phyloP scores from a whole-genome alignment of 2,797 vertebrate genomes.

The Anguilla marmorata region DNA sequence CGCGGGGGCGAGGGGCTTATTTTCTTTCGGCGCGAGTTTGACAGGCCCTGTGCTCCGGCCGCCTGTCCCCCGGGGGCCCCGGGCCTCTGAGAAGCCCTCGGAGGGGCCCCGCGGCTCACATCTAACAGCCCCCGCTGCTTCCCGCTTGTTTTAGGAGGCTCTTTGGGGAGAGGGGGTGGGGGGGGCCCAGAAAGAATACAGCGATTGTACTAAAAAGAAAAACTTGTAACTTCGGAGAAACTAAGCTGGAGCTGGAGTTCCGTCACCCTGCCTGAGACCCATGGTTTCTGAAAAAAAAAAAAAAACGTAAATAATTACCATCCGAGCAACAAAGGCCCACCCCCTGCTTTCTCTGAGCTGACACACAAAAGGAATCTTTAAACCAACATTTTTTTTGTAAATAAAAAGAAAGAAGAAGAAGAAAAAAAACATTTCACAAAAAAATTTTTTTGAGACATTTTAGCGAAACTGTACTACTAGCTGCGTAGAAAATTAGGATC shows the following conservation, averaged over 20 bases:
- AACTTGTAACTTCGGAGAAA: neutral
- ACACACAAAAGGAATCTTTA: neutral
- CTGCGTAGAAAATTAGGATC: neutral
- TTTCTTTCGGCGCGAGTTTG: neutral
- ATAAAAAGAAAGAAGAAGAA: neutral
- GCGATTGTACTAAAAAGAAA: neutral
- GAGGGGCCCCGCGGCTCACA: constrained; percentile 9
- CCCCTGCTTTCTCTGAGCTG: neutral
- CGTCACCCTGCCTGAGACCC: neutral
- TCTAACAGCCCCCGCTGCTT: constrained; percentile 37
- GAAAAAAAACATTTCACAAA: neutral
- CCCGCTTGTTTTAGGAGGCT: neutral
- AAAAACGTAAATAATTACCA: neutral
- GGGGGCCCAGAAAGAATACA: neutral
- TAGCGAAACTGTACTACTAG: neutral
- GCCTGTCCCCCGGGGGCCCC: no score
- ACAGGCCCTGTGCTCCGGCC: neutral
- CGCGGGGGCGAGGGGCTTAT: neutral
- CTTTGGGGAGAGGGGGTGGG: neutral
- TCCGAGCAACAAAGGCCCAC: neutral
- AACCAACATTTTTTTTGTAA: neutral
- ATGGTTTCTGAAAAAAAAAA: neutral
- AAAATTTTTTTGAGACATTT: neutral
- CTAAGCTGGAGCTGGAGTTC: neutral
- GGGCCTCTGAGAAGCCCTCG: neutral